Evolutionary conservation across 2,113 vertebrate species (phyloP).

Genomic region (Phrynosoma blainvillii): DNA sequence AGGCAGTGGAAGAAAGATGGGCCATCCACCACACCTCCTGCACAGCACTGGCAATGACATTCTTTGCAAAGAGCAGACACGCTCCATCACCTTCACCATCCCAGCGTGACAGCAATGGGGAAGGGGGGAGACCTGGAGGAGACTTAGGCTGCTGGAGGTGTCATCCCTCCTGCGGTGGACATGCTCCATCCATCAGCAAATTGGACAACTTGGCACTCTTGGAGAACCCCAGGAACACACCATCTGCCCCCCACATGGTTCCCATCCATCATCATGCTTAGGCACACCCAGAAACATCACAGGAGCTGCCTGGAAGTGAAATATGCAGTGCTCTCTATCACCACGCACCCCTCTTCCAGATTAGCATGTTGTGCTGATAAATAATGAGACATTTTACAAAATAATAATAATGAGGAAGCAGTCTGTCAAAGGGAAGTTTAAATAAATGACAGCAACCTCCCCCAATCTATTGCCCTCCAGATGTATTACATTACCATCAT

Average conservation of each 20-base stretch:
- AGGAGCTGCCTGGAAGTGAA: not conserved
- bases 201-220: not conserved
- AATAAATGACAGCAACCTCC: not conserved
- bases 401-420: not conserved
- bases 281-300: not conserved
- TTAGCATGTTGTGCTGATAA: not conserved
- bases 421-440: not conserved
- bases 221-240: accelerated
- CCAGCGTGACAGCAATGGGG: not conserved
- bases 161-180: not conserved
- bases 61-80: accelerated
- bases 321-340: not conserved
- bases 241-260: not conserved
- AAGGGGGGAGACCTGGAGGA: not conserved
- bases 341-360: no score
- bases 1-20: not conserved
- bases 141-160: not conserved
- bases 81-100: accelerated
- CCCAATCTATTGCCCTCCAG: not conserved
- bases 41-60: accelerated
- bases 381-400: not conserved
- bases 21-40: accelerated
- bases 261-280: not conserved
- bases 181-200: not conserved
- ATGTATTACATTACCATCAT: not conserved